phyloP scores from a whole-genome alignment of 2,113 vertebrate species.

The Scatophagus argus region DNA sequence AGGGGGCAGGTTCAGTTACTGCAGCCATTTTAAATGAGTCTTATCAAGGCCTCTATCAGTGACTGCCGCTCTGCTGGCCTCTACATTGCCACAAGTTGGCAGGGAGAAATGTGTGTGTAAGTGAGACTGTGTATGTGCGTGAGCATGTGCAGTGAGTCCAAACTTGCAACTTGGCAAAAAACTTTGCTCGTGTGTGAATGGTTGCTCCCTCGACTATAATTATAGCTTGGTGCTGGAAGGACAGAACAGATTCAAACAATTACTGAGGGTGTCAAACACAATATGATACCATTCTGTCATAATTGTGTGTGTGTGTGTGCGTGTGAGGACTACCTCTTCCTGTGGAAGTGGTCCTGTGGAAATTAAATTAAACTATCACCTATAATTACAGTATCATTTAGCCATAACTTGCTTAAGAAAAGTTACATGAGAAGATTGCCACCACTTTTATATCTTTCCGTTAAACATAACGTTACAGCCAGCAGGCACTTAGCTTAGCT shows the following conservation, averaged over 20 bases:
- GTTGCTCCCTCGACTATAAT: constrained; percentile 37
- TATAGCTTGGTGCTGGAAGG: constrained; percentile 32
- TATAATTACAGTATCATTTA: neutral
- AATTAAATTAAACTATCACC: constrained; percentile 1
- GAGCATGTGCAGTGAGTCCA: constrained; percentile 27
- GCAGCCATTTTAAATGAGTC: constrained; percentile 55
- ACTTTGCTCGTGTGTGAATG: neutral
- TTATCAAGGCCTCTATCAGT: constrained; percentile 67
- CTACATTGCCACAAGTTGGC: constrained; percentile 30
- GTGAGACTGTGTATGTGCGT: constrained; percentile 8
- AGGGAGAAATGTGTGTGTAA: constrained; percentile 23
- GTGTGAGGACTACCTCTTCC: neutral
- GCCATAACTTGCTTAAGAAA: too few species aligned
- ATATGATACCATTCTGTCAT: constrained; percentile 17
- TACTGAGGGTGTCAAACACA: constrained; percentile 27
- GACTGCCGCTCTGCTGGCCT: constrained; percentile 32
- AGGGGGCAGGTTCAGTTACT: constrained; percentile 53
- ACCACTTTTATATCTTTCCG: neutral
- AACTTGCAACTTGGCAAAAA: constrained; percentile 43
- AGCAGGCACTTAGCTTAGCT: too few species aligned
- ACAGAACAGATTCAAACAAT: constrained; percentile 27
- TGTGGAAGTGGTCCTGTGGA: neutral
- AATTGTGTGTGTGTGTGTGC: constrained; percentile 23
- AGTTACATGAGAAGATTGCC: neutral
- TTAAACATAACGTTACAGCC: neutral